Evolutionary conservation across 2,888 invertebrate species (phyloP).

Genomic region (Labia minor): DNA sequence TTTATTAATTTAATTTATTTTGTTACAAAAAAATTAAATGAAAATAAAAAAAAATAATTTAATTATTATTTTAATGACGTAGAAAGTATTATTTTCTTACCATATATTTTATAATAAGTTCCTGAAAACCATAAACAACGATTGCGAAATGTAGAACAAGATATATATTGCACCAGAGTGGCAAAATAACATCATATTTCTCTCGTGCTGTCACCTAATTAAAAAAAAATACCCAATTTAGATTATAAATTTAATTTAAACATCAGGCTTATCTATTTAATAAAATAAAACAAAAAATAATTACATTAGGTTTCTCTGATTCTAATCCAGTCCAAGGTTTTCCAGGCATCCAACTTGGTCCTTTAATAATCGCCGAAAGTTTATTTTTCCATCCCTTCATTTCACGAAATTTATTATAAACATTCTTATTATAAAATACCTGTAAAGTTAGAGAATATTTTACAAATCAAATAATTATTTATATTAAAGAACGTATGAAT

Average conservation of each 20-base stretch:
- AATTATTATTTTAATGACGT: too few relatives aligned
- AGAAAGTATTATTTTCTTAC: slow-evolving; percentile 41
- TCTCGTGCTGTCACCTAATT: slow-evolving; percentile 49
- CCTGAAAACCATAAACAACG: slow-evolving; percentile 54
- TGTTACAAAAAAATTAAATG: too few relatives aligned
- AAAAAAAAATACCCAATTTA: slow-evolving; percentile 22
- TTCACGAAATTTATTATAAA: slow-evolving; percentile 49
- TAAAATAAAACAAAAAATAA: slow-evolving; percentile 31
- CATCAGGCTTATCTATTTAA: too few relatives aligned
- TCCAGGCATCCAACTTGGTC: slow-evolving; percentile 82
- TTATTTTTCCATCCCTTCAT: slow-evolving; percentile 52
- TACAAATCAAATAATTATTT: not conserved
- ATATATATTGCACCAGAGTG: slow-evolving; percentile 57
- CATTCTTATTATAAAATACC: slow-evolving; percentile 63
- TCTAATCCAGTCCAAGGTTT: slow-evolving; percentile 63
- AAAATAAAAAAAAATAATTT: too few relatives aligned
- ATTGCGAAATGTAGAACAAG: slow-evolving; percentile 54
- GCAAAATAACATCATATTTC: slow-evolving; percentile 56
- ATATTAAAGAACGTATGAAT: too few relatives aligned
- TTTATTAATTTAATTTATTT: too few relatives aligned
- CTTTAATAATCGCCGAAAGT: slow-evolving; percentile 61
- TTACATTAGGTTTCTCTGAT: slow-evolving; percentile 63
- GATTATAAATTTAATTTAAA: slow-evolving; percentile 17
- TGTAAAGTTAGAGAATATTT: slow-evolving; percentile 35
- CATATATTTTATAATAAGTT: slow-evolving; percentile 49